Percentiles rank a stretch among this genome's conserved stretches.
Conservation (phyloP, 2,113 vertebrate genomes). For the Nothobranchius furzeri region DNA sequence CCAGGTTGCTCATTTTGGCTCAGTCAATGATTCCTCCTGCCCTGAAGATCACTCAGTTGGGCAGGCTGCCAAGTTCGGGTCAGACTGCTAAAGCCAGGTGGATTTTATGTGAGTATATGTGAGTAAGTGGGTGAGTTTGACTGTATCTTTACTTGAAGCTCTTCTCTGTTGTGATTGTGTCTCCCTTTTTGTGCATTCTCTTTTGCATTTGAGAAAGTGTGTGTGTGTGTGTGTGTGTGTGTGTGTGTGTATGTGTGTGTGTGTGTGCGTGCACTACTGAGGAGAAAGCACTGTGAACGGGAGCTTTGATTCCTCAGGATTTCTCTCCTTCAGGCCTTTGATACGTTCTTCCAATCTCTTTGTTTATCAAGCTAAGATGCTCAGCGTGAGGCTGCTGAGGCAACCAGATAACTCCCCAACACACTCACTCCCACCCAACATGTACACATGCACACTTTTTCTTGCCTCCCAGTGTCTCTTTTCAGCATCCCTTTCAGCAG, state of each 20-base stretch:
- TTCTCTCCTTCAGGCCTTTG: slow-evolving; percentile 68
- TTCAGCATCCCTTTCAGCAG: slow-evolving; percentile 24
- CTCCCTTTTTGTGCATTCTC: slow-evolving; percentile 1
- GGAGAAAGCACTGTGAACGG: slow-evolving; percentile 17
- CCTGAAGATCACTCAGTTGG: slow-evolving; percentile 45
- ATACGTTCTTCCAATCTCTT: slow-evolving; percentile 65
- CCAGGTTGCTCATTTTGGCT: slow-evolving; percentile 16
- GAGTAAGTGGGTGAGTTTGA: slow-evolving; percentile 18
- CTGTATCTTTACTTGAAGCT: background rate
- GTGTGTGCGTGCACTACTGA: background rate
- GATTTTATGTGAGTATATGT: slow-evolving; percentile 48
- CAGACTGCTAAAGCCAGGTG: slow-evolving; percentile 57
- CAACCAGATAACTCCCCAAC: slow-evolving; percentile 55
- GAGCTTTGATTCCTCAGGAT: slow-evolving; percentile 67
- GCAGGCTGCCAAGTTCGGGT: slow-evolving; percentile 41
- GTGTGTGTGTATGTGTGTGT: slow-evolving; percentile 16
- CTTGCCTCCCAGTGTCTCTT: too few species aligned
- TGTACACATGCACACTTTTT: slow-evolving; percentile 8
- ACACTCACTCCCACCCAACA: background rate
- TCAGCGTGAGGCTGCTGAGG: slow-evolving; percentile 64
- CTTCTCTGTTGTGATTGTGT: slow-evolving; percentile 6
- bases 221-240: slow-evolving; percentile 4
- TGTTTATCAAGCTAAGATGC: slow-evolving; percentile 66
- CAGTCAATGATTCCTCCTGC: slow-evolving; percentile 25
- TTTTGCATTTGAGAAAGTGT: slow-evolving; percentile 17